Base-by-base conservation (phyloP, 2,797 vertebrate species). In the Gadopsis marmoratus region DNA sequence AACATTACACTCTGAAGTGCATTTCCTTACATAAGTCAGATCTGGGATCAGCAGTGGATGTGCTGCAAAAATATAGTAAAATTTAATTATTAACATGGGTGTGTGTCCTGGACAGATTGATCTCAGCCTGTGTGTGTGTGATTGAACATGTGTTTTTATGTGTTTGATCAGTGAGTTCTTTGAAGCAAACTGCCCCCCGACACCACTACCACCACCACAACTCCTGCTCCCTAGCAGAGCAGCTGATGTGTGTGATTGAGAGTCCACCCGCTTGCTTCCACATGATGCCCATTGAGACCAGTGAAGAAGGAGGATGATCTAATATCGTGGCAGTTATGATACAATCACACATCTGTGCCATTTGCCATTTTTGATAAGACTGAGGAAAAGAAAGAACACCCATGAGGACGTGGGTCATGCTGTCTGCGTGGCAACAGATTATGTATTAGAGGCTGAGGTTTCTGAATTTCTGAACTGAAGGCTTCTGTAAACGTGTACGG, bases 91-190 rank as follows among this genome's bases (percentile, higher is more conserved):
- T 68, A 74, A 33, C 21, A 23, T 2, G 2, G 13, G 35, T 37
- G 58, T 37, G 58, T 74, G 21, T 70, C 39, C 7, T 54, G 74
- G 31, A 47, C 29, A 68, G 67, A 1, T 33, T 33, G 58, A 76
- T 82, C 76, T 55, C 56, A 70, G 83, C 6, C 14, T 37, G 48
- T 41, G 35, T 71, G 73, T 54, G 35, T 78, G n/a, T 16, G 56
- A 3, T 92, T 54, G 19, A 51, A 45, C 1, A 19, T 68, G 75
- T 83, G 13, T 71, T 45, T 65, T 2, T 45, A 2, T n/a, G 72
- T 71, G 67, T 93, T 93, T 94, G 86, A 83, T 94, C 90, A 88
- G 82, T 62, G 73, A 77, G 74, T 31, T 78, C 92, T 95, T 95
- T 96, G 93, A 96, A 95, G 92, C 89, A 83, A 81, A 93, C 90